Conservation (phyloP, 2,888 invertebrate genomes). For the Melanargia galathea region DNA sequence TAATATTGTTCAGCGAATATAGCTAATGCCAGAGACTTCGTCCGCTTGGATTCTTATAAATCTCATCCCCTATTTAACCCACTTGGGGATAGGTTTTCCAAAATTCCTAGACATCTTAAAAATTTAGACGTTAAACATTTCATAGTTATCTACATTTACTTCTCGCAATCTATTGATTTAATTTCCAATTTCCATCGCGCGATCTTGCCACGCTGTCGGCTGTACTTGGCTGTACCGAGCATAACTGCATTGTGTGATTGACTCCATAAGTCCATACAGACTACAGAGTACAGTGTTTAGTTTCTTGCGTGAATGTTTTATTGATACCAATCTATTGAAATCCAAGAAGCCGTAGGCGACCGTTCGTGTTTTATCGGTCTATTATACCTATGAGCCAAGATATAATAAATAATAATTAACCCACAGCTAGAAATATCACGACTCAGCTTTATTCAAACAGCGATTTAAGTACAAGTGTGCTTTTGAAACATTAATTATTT, state of each 20-base stretch:
- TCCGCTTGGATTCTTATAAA: too few species aligned
- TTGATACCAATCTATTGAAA: conserved; percentile 1
- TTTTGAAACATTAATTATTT: too few species aligned
- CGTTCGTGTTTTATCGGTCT: not conserved
- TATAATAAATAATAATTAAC: not conserved
- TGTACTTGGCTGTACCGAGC: too few species aligned
- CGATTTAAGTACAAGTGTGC: not conserved
- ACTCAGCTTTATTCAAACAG: not conserved
- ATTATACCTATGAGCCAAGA: not conserved
- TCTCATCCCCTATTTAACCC: too few species aligned
- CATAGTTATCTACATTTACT: too few species aligned
- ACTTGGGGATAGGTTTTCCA: too few species aligned
- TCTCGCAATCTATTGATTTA: not conserved
- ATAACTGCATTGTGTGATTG: conserved; percentile 63
- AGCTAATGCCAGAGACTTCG: too few species aligned
- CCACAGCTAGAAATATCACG: not conserved
- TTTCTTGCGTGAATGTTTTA: not conserved
- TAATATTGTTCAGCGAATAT: too few species aligned
- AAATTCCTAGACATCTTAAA: too few species aligned
- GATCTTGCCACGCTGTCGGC: not conserved
- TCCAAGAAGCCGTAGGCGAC: not conserved
- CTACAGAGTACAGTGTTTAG: not conserved
- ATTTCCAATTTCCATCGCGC: not conserved
- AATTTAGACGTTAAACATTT: too few species aligned
- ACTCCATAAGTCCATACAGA: conserved; percentile 31